Percentiles rank a stretch among this genome's conserved stretches.
Evolutionary conservation across 2,797 vertebrate genomes (phyloP).

Genomic region (Sarcophilus harrisii): DNA sequence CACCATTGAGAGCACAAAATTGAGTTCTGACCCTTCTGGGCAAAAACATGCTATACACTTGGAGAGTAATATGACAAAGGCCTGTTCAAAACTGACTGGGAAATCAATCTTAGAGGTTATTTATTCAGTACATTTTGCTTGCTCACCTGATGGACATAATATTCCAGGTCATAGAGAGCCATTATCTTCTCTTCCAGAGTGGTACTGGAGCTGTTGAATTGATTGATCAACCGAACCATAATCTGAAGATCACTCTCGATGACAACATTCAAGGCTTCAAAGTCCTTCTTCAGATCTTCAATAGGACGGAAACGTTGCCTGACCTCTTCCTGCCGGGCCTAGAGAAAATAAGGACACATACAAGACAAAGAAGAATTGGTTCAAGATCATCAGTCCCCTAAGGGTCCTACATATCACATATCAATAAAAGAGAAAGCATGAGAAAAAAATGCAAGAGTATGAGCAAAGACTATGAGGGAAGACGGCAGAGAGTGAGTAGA

Average conservation of each 20-base stretch:
- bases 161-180: conserved; percentile 94
- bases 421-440: neutral
- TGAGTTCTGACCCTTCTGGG: conserved; percentile 30
- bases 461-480: neutral
- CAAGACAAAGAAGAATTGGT: neutral
- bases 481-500: neutral
- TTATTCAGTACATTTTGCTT: conserved; percentile 49
- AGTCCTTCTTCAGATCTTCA: conserved; percentile 93
- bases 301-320: conserved; percentile 88
- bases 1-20: conserved; percentile 31
- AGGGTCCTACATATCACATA: neutral
- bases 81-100: neutral
- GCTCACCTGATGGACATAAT: conserved; percentile 96
- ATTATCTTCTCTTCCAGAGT: conserved; percentile 89
- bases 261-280: conserved; percentile 91
- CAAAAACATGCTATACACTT: conserved; percentile 21
- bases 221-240: conserved; percentile 91
- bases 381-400: neutral
- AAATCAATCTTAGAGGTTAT: conserved; percentile 23
- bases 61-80: conserved; percentile 1
- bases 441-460: neutral
- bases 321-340: conserved; percentile 83
- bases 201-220: conserved; percentile 89
- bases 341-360: conserved; percentile 53
- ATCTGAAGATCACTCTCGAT: conserved; percentile 95